These are phyloP conservation scores for Rhagoletis zephyria DNA, from an alignment of 1,140 invertebrate species.

Conservation along the genomic window DNA sequence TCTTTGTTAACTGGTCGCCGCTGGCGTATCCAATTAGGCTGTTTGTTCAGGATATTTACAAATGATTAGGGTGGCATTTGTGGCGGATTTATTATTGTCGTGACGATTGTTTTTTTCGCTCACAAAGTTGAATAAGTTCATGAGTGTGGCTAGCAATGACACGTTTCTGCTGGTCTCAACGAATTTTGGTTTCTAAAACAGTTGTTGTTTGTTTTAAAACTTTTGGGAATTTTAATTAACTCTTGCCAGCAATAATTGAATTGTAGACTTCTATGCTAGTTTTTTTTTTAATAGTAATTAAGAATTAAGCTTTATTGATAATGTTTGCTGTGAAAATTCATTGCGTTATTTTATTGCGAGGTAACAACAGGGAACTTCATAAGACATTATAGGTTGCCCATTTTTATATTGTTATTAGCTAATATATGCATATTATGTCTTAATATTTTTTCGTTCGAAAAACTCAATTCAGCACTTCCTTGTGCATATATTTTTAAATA, in stretches of 20 bases:
- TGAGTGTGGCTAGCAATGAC: background rate
- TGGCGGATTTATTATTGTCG: constrained; percentile 41
- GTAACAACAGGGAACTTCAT: too few species aligned
- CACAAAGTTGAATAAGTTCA: background rate
- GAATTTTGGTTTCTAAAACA: background rate
- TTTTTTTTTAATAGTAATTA: background rate
- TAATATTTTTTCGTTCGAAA: too few species aligned
- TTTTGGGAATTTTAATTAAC: constrained; percentile 40
- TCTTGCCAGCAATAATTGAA: constrained; percentile 6
- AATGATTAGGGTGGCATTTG: constrained; percentile 47
- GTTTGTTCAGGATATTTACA: constrained; percentile 52
- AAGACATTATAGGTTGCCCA: too few species aligned
- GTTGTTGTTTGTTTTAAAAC: constrained; percentile 21
- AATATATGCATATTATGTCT: too few species aligned
- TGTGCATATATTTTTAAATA: too few species aligned
- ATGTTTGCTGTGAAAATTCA: too few species aligned
- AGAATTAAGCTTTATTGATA: too few species aligned
- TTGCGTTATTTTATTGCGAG: too few species aligned
- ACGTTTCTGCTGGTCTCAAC: constrained; percentile 8
- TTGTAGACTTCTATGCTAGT: background rate
- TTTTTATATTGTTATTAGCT: too few species aligned
- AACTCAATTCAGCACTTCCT: too few species aligned
- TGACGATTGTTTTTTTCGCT: constrained; percentile 21
- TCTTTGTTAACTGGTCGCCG: background rate
- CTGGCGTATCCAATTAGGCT: constrained; percentile 47